Evolutionary conservation across 37 sponge, comb jelly and placozoan genomes (phyloP), one percentile per base, ranked within the genome.

Genomic region (Beroe ovata): DNA sequence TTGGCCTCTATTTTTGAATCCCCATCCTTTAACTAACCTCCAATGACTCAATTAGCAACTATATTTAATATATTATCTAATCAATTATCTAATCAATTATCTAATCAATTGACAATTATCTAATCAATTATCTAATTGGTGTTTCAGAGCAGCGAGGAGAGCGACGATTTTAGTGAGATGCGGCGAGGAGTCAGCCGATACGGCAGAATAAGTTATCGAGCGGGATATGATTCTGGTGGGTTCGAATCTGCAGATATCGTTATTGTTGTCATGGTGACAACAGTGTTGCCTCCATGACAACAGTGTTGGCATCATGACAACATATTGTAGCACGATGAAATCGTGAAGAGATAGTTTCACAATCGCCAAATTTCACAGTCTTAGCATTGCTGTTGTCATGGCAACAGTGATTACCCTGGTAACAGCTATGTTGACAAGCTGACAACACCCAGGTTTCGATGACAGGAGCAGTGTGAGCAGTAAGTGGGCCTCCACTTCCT

Each of bases 401-500:
- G n/a, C n/a, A n/a, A n/a, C n/a, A n/a, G n/a, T n/a, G n/a, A n/a
- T n/a, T n/a, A n/a, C n/a, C n/a, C n/a, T n/a, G n/a, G n/a, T 47
- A 47, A 47, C 54, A 47, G 11, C 54, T 47, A 11, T 47, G 11
- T 47, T 47, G 11, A 47, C 54, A 6, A 47, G 6, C 11, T 16
- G 11, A 47, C 6, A 6, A 47, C 11, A 11, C 16, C 69, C 19
- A 66, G 69, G 69, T 11, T 66, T 66, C 34, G 69, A 66, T 30
- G 69, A 66, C 35, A 26, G 69, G 30, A 66, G 69, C 69, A 66
- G 69, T 33, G 69, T 66, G 36, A 66, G 69, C 36, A 66, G 69
- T 30, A 66, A 30, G 30, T 66, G 69, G 69, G 69, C 69, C 16
- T 66, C 69, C 33, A 66, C 69, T 19, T 66, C 69, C 16, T 66